Percentiles rank a stretch among this genome's conserved stretches.
Evolutionary conservation across 2,113 vertebrate genomes (phyloP).

Genomic region (Corythornis cristatus): DNA sequence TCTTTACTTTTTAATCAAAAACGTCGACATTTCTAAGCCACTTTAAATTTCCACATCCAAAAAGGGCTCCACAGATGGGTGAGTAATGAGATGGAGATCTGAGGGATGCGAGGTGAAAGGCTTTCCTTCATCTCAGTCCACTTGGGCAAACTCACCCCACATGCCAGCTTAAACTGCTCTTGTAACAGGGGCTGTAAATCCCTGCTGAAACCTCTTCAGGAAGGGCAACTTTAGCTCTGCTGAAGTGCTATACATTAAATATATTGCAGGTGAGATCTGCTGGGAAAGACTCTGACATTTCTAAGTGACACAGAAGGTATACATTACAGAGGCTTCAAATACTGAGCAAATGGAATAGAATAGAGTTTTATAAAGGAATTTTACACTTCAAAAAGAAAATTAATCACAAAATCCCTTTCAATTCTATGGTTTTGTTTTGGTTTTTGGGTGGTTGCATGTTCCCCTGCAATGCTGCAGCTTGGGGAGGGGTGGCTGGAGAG

Average conservation of each 20-base stretch:
- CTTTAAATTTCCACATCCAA: conserved; percentile 12
- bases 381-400: background rate
- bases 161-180: background rate
- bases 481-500: too few relatives aligned
- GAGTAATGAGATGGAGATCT: conserved; percentile 38
- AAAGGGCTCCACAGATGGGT: conserved; percentile 26
- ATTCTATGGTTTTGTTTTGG: background rate
- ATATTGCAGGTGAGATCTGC: conserved; percentile 2
- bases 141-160: conserved; percentile 27
- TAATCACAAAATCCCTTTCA: background rate
- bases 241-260: background rate
- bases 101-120: background rate
- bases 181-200: conserved; percentile 46
- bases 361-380: background rate
- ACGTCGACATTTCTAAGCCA: background rate
- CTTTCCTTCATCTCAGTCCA: conserved; percentile 27
- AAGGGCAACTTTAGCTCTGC: background rate
- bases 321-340: background rate
- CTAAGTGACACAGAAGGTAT: background rate
- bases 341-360: background rate
- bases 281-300: conserved; percentile 12
- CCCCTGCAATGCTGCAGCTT: too few relatives aligned
- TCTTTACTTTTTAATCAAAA: conserved; percentile 20
- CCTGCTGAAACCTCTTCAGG: conserved; percentile 26
- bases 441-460: too few relatives aligned